These are phyloP conservation scores for Lineus longissimus DNA, from an alignment of 1,140 invertebrate genomes.

Conservation along the genomic window DNA sequence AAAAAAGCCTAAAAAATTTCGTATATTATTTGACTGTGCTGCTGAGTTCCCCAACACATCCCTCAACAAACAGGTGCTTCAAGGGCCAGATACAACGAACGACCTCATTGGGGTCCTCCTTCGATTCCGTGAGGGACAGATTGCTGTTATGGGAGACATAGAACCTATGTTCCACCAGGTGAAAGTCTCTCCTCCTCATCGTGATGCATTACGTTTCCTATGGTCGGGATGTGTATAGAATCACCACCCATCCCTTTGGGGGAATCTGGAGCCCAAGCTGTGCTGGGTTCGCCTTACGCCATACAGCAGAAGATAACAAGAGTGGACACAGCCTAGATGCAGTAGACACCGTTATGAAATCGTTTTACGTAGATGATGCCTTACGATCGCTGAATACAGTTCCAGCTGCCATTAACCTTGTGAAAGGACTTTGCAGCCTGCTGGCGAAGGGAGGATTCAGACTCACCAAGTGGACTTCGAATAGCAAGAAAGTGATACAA, in stretches of 20 bases:
- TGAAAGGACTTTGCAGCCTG: background rate
- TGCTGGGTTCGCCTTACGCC: constrained; percentile 18
- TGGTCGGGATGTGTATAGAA: constrained; percentile 20
- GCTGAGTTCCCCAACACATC: constrained; percentile 24
- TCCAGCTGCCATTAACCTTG: constrained; percentile 10
- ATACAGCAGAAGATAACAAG: constrained; percentile 14
- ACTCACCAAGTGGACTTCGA: constrained; percentile 15
- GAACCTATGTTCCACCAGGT: constrained; percentile 27
- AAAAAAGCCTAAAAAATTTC: constrained; percentile 22
- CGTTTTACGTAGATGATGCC: constrained; percentile 24
- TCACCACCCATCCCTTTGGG: constrained; percentile 25
- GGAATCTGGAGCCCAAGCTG: constrained; percentile 20
- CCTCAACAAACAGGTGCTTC: constrained; percentile 28
- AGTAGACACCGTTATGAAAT: background rate
- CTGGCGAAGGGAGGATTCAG: constrained; percentile 11
- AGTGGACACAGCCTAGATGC: background rate
- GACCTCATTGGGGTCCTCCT: constrained; percentile 26
- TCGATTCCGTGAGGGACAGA: constrained; percentile 21
- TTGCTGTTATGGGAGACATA: constrained; percentile 26
- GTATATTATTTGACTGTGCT: constrained; percentile 27
- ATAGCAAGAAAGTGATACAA: constrained; percentile 9
- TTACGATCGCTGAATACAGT: constrained; percentile 6
- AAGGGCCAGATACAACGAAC: constrained; percentile 48
- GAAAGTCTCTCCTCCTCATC: constrained; percentile 11
- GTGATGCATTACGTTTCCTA: constrained; percentile 19